Percentiles rank a stretch among this genome's conserved stretches.
Evolutionary conservation across 2,888 invertebrate species (phyloP).

Genomic region (Yponomeuta sedellus): DNA sequence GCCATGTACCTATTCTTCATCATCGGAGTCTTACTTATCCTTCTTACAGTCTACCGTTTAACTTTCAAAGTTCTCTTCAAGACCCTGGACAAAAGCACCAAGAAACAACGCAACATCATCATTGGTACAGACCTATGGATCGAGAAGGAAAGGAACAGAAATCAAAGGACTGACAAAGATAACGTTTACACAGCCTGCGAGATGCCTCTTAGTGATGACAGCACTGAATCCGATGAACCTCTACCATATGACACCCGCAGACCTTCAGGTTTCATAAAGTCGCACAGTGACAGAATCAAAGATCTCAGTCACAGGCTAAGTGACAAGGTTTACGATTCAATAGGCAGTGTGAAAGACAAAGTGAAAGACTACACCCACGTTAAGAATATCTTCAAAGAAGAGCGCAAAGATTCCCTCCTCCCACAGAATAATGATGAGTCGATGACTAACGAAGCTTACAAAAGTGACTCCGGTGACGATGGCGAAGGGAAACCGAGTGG

Average conservation of each 20-base stretch:
- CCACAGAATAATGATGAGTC: constrained; percentile 27
- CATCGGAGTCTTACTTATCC: constrained; percentile 67
- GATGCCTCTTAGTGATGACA: constrained; percentile 47
- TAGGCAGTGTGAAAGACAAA: constrained; percentile 46
- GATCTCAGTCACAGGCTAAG: constrained; percentile 46
- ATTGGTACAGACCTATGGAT: constrained; percentile 39
- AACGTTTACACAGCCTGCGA: constrained; percentile 60
- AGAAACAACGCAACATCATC: constrained; percentile 35
- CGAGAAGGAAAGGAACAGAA: constrained; percentile 29
- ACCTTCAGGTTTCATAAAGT: constrained; percentile 31
- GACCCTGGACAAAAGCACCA: constrained; percentile 34
- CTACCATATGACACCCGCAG: constrained; percentile 31
- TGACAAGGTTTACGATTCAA: constrained; percentile 56
- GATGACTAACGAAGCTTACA: constrained; percentile 39
- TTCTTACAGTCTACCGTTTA: constrained; percentile 63
- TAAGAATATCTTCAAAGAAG: constrained; percentile 39
- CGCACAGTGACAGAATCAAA: constrained; percentile 46
- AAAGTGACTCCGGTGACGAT: constrained; percentile 40
- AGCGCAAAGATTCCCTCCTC: constrained; percentile 33
- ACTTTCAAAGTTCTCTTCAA: constrained; percentile 68
- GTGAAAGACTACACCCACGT: constrained; percentile 42
- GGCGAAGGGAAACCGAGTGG: constrained; percentile 29
- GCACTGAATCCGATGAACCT: constrained; percentile 40
- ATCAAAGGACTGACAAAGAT: constrained; percentile 27
- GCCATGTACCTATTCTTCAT: constrained; percentile 74